phyloP scores from a whole-genome alignment of 2,797 vertebrate genomes.

The Carapus acus region DNA sequence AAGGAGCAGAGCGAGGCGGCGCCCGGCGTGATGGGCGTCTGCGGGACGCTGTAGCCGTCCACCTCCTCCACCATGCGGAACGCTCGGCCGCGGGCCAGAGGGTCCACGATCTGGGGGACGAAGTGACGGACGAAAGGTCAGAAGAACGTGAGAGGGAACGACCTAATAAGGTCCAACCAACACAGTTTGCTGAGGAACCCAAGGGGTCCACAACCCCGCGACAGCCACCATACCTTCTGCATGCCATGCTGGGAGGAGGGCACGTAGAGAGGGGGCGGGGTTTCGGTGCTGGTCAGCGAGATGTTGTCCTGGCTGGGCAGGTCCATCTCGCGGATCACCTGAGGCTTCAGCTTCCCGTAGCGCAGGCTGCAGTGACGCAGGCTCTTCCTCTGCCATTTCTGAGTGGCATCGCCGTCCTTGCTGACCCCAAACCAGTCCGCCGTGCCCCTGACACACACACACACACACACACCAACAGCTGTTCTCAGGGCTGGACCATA shows the following conservation, averaged over 20 bases:
- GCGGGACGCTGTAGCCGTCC: constrained; percentile 85
- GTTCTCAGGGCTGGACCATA: constrained; percentile 26
- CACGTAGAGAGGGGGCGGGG: constrained; percentile 91
- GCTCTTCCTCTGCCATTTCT: constrained; percentile 98
- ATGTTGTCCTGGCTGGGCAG: constrained; percentile 97
- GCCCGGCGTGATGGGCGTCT: constrained; percentile 89
- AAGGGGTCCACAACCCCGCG: too few species aligned
- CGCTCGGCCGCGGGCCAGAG: constrained; percentile 89
- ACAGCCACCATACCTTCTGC: constrained; percentile 89
- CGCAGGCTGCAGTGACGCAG: constrained; percentile 95
- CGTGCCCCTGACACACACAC: constrained; percentile 79
- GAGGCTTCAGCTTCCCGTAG: constrained; percentile 93
- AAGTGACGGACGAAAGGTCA: neutral
- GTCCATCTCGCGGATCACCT: constrained; percentile 95
- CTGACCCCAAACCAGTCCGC: constrained; percentile 98
- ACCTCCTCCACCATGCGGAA: constrained; percentile 92
- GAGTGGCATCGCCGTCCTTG: constrained; percentile 90
- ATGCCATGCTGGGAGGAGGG: constrained; percentile 90
- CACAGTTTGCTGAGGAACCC: too few species aligned
- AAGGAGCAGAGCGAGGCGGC: constrained; percentile 94
- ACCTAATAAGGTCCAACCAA: too few species aligned
- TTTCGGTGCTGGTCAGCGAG: constrained; percentile 95
- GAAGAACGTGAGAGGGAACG: neutral
- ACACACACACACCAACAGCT: too few species aligned
- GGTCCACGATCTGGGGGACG: constrained; percentile 87